Conservation (phyloP, 2,797 vertebrate genomes). For the Nannoperca obscura region DNA sequence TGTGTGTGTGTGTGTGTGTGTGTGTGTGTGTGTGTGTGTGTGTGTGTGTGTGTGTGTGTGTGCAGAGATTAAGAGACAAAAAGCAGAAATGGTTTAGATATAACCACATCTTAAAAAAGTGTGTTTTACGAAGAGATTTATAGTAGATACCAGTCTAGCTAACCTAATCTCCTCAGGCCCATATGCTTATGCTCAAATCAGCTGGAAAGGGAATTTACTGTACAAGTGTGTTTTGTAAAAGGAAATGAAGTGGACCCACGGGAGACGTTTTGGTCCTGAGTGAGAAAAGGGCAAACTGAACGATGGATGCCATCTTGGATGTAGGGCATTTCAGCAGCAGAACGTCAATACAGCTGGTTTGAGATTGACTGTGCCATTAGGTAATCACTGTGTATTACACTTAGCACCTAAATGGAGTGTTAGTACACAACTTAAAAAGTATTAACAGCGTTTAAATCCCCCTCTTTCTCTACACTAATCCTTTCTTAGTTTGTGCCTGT, state of each 20-base stretch:
- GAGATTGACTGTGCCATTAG: slow-evolving; percentile 26
- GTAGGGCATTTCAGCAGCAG: slow-evolving; percentile 10
- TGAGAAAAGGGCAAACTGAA: slow-evolving; percentile 8
- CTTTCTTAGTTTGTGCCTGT: slow-evolving; percentile 65
- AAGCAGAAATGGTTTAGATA: not conserved
- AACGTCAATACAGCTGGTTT: slow-evolving; percentile 50
- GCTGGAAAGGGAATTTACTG: slow-evolving; percentile 36
- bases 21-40: too few species aligned
- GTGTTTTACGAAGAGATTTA: slow-evolving; percentile 21
- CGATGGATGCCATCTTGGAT: slow-evolving; percentile 8
- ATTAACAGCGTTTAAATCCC: slow-evolving; percentile 58
- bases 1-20: not conserved
- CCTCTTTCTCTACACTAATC: slow-evolving; percentile 66
- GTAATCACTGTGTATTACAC: slow-evolving; percentile 17
- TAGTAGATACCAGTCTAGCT: slow-evolving; percentile 19
- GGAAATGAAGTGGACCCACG: slow-evolving; percentile 38
- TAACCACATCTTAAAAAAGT: slow-evolving; percentile 10
- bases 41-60: too few species aligned
- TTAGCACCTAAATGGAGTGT: slow-evolving; percentile 32
- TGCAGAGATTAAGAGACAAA: not conserved
- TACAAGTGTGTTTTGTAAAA: slow-evolving; percentile 36
- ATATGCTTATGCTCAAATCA: slow-evolving; percentile 27
- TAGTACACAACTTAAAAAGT: slow-evolving; percentile 60
- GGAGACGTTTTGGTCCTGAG: slow-evolving; percentile 38
- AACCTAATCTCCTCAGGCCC: slow-evolving; percentile 28